Evolutionary conservation across 2,113 vertebrate genomes (phyloP).

Genomic region (Tylochromis polylepis): DNA sequence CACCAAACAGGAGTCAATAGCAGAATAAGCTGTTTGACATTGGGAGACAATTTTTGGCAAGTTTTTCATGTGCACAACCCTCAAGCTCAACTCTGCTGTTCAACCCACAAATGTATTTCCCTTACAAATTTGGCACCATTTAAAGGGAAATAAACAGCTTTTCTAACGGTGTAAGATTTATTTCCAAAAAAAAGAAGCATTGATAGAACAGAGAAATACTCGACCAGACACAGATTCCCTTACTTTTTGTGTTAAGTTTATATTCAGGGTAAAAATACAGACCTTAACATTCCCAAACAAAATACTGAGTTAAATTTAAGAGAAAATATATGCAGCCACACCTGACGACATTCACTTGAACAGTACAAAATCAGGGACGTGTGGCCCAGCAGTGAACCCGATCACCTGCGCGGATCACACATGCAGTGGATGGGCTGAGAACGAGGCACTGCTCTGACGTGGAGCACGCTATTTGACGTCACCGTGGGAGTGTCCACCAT

Average conservation of each 20-base stretch:
- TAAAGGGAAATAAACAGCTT: not conserved
- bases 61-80: not conserved
- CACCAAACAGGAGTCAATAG: not conserved
- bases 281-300: not conserved
- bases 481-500: conserved; percentile 72
- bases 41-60: not conserved
- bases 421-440: not conserved
- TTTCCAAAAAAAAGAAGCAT: not conserved
- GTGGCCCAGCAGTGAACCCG: not conserved
- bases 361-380: not conserved
- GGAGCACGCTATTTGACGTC: conserved; percentile 72
- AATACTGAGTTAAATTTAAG: not conserved
- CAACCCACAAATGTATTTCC: not conserved
- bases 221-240: not conserved
- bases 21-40: not conserved
- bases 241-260: not conserved
- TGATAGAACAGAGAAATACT: not conserved
- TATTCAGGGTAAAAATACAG: not conserved
- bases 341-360: not conserved
- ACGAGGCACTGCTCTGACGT: conserved; percentile 38
- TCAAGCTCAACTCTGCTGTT: not conserved
- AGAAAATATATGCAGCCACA: not conserved
- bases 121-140: not conserved
- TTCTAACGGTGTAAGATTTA: not conserved
- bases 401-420: not conserved